Evolutionary conservation across 2,797 vertebrate species (phyloP).

Genomic region (Hydrocynus forskahlii): DNA sequence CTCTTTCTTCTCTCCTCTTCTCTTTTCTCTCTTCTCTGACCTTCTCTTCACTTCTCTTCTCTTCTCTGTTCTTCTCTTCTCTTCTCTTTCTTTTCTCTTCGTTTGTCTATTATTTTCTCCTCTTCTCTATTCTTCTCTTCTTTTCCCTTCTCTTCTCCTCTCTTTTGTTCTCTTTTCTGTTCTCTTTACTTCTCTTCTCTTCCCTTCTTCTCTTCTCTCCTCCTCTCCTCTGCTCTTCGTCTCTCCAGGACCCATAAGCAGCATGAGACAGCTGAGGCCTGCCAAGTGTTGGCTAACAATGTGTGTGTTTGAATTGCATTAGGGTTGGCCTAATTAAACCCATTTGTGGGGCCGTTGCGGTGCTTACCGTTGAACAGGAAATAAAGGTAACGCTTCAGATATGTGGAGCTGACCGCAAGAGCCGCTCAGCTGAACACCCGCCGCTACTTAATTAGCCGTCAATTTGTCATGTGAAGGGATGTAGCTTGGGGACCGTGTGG

Average conservation of each 20-base stretch:
- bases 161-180: too few relatives aligned
- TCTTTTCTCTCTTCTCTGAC: too few relatives aligned
- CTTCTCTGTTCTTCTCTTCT: too few relatives aligned
- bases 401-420: slow-evolving; percentile 28
- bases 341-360: slow-evolving; percentile 40
- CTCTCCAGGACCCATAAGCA: slow-evolving; percentile 41
- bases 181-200: too few relatives aligned
- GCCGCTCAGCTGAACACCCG: slow-evolving; percentile 30
- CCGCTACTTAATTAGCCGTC: slow-evolving; percentile 41
- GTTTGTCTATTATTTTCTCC: not conserved
- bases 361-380: slow-evolving; percentile 30
- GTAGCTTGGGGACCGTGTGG: slow-evolving; percentile 1
- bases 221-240: not conserved
- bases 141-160: too few relatives aligned
- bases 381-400: slow-evolving; percentile 45
- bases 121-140: not conserved
- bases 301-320: slow-evolving; percentile 46
- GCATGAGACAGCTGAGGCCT: slow-evolving; percentile 33
- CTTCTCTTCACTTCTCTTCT: too few relatives aligned
- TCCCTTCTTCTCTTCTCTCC: too few relatives aligned
- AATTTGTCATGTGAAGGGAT: slow-evolving; percentile 45
- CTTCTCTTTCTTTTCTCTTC: too few relatives aligned
- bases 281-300: slow-evolving; percentile 49
- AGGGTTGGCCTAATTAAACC: slow-evolving; percentile 48
- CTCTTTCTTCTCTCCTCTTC: too few relatives aligned